phyloP scores from a whole-genome alignment of 2,113 vertebrate species.

The Leiothrix lutea region DNA sequence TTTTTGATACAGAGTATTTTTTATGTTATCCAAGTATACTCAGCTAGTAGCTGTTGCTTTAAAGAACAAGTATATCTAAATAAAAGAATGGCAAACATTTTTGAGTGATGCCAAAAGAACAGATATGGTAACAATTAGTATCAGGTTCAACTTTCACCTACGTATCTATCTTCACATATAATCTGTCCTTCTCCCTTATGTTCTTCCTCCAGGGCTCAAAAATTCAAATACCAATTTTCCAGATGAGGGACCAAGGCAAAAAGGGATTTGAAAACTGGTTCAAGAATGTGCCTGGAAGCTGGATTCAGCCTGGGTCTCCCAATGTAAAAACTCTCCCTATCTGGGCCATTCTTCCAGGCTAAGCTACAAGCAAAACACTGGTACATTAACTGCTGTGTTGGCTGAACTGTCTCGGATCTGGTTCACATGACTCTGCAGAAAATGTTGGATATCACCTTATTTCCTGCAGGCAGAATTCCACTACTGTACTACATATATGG shows the following conservation, averaged over 20 bases:
- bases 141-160: slow-evolving; percentile 22
- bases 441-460: background rate
- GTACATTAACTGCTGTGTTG: slow-evolving; percentile 1
- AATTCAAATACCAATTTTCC: slow-evolving; percentile 17
- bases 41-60: background rate
- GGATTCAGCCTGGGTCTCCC: background rate
- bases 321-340: background rate
- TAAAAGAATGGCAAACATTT: background rate
- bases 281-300: slow-evolving; percentile 26
- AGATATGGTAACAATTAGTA: slow-evolving; percentile 39
- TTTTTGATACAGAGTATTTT: background rate
- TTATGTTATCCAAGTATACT: background rate
- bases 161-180: background rate
- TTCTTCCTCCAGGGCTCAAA: background rate
- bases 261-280: background rate
- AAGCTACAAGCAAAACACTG: slow-evolving; percentile 5
- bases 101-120: background rate
- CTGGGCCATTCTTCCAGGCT: background rate
- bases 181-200: background rate
- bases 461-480: background rate
- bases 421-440: background rate
- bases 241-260: background rate
- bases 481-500: background rate
- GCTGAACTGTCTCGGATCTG: background rate
- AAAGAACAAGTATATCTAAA: background rate